A percentile compares a stretch with the other conserved stretches of the same genome.
Evolutionary conservation across 2,113 vertebrate species (phyloP).

Genomic region (Nymphicus hollandicus): DNA sequence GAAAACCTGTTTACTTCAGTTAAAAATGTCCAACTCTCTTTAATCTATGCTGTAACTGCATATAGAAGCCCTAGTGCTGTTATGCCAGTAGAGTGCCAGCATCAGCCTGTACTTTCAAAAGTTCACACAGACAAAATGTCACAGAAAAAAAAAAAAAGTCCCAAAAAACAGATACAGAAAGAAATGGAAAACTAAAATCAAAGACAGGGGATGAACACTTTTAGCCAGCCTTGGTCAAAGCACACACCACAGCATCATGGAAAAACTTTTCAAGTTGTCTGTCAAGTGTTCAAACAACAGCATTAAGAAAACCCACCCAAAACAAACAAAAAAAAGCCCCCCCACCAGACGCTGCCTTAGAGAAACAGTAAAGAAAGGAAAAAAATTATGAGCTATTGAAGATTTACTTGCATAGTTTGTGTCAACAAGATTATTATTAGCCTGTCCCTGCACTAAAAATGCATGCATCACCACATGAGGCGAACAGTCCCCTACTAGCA

Average conservation of each 20-base stretch:
- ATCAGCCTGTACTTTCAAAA: background rate
- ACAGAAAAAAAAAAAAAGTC: background rate
- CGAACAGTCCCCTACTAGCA: background rate
- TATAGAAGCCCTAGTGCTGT: background rate
- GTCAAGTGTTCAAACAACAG: background rate
- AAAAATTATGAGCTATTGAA: background rate
- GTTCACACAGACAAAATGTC: background rate
- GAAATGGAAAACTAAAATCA: background rate
- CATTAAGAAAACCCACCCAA: background rate
- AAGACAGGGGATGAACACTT: background rate
- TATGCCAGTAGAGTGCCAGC: background rate
- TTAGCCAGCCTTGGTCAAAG: background rate
- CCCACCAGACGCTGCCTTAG: background rate
- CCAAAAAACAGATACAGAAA: background rate
- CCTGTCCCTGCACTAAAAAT: background rate
- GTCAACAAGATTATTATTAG: background rate
- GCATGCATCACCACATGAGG: fast-evolving
- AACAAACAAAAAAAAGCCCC: background rate
- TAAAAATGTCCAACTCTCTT: background rate
- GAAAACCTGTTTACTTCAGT: background rate
- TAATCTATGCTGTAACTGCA: background rate
- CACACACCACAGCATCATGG: background rate
- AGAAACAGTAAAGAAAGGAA: background rate
- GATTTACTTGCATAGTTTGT: background rate
- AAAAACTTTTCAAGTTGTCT: background rate